Percentiles rank a stretch among this genome's conserved stretches.
Conservation (phyloP, 2,888 invertebrate genomes). For the Eretmocerus hayati region DNA sequence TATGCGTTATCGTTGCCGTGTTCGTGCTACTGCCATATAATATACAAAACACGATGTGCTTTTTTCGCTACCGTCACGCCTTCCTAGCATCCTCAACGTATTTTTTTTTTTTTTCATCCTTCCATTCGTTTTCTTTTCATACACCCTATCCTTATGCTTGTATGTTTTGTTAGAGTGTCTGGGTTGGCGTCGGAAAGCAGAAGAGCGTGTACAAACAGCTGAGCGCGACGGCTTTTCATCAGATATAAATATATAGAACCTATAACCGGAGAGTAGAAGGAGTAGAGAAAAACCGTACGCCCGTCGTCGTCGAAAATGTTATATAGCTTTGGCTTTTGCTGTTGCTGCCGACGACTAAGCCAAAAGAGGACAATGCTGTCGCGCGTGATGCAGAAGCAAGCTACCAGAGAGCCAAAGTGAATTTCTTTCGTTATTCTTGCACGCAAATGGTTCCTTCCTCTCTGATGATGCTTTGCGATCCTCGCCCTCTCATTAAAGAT, state of each 20-base stretch:
- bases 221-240: slow-evolving; percentile 3
- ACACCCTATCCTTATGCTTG: not conserved
- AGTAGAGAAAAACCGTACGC: not conserved
- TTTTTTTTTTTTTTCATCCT: too few relatives aligned
- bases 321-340: too few relatives aligned
- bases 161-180: slow-evolving; percentile 2
- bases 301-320: too few relatives aligned
- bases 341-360: not conserved
- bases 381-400: not conserved
- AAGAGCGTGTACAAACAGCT: slow-evolving; percentile 1
- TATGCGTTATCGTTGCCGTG: too few relatives aligned
- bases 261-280: too few relatives aligned
- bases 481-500: not conserved
- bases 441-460: too few relatives aligned
- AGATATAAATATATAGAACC: too few relatives aligned
- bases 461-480: too few relatives aligned
- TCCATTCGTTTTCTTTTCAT: not conserved
- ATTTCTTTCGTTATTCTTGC: not conserved
- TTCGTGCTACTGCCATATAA: too few relatives aligned
- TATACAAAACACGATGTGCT: too few relatives aligned
- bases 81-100: too few relatives aligned
- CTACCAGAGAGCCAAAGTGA: not conserved
- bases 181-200: not conserved
- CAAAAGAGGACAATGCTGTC: slow-evolving; percentile 2
- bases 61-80: too few relatives aligned